phyloP scores from a whole-genome alignment of 2,888 invertebrate species.

The Eulithis testata region DNA sequence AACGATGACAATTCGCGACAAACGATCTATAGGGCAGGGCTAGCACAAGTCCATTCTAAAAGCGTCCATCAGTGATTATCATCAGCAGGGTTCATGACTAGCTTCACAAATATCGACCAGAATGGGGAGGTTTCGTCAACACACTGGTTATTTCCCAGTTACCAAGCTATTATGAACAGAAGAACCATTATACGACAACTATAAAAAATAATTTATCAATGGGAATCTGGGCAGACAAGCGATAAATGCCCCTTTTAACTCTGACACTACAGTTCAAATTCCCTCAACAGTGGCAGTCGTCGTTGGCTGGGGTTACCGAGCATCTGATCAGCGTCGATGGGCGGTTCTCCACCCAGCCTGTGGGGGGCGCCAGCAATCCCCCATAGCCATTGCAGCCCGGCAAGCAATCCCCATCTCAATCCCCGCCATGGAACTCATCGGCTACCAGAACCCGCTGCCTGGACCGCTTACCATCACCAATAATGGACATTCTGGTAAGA shows the following conservation, averaged over 20 bases:
- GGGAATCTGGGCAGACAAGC: not conserved
- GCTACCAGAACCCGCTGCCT: slow-evolving; percentile 88
- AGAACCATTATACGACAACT: not conserved
- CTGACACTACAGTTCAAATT: slow-evolving; percentile 22
- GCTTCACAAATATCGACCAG: too few species aligned
- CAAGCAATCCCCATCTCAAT: slow-evolving; percentile 87
- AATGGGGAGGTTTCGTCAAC: too few species aligned
- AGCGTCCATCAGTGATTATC: too few species aligned
- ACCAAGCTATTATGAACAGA: too few species aligned
- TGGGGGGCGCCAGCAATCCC: slow-evolving; percentile 88
- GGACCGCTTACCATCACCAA: slow-evolving; percentile 86
- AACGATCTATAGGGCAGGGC: not conserved
- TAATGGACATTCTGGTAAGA: slow-evolving; percentile 89
- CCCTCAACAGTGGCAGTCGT: slow-evolving; percentile 51
- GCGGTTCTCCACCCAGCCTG: slow-evolving; percentile 85
- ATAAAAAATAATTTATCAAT: not conserved
- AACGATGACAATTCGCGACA: slow-evolving; percentile 9
- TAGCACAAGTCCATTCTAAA: not conserved
- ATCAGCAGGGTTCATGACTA: too few species aligned
- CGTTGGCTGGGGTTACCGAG: slow-evolving; percentile 85
- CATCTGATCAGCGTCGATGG: slow-evolving; percentile 87
- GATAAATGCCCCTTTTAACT: slow-evolving; percentile 4
- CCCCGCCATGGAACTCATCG: slow-evolving; percentile 89
- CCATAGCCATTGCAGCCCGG: slow-evolving; percentile 86
- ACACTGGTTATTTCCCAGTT: too few species aligned